These are phyloP conservation scores for Cinclus mexicanus DNA, from an alignment of 2,113 vertebrate genomes.

Conservation along the genomic window DNA sequence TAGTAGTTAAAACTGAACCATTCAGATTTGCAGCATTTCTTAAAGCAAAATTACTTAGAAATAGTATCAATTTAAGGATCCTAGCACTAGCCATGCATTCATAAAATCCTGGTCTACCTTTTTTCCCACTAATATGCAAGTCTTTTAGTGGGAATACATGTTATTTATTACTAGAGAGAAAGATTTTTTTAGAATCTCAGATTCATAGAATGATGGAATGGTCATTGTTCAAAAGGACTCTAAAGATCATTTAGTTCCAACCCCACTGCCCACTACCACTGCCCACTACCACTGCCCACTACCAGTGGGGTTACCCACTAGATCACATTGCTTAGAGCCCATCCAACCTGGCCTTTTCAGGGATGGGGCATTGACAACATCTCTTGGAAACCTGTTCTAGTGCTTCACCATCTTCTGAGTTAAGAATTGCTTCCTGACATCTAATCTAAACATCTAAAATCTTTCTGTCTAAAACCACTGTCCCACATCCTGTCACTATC, in stretches of 20 bases:
- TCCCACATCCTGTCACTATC: background rate
- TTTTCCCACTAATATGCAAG: background rate
- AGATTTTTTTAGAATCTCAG: background rate
- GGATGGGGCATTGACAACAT: rapidly evolving
- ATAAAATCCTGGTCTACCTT: background rate
- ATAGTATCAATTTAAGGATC: background rate
- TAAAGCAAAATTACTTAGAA: background rate
- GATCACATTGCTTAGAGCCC: background rate
- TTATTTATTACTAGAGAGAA: background rate
- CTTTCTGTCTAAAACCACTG: background rate
- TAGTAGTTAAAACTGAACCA: background rate
- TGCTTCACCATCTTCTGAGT: background rate
- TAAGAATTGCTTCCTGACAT: background rate
- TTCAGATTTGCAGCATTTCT: background rate
- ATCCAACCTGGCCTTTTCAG: background rate
- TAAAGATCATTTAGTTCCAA: background rate
- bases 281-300: too few relatives aligned
- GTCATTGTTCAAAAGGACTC: background rate
- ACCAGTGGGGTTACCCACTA: too few relatives aligned
- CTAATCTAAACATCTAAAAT: background rate
- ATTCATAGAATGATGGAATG: background rate
- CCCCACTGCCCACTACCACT: too few relatives aligned
- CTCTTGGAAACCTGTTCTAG: background rate
- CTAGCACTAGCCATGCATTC: background rate
- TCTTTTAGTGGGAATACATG: background rate